Percentiles rank a stretch among this genome's conserved stretches.
Conservation (phyloP, 2,797 vertebrate genomes). For the Buceros bicornis region DNA sequence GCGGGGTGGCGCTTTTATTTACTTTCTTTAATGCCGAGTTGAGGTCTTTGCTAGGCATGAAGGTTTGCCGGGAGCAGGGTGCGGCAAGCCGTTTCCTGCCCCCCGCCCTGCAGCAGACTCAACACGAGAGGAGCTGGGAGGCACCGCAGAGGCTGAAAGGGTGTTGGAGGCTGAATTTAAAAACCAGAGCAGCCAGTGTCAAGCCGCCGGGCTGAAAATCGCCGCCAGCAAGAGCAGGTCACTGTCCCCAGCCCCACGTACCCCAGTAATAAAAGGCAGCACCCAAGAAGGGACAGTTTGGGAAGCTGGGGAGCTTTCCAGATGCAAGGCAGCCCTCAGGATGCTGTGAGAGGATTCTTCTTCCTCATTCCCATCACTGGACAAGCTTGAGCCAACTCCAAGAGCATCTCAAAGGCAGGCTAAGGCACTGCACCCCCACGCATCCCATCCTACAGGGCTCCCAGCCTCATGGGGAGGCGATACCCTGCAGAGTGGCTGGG, state of each 20-base stretch:
- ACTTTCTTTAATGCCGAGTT: background rate
- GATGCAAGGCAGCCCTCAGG: rapidly evolving
- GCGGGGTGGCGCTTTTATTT: background rate
- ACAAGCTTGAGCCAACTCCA: background rate
- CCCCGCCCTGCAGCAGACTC: background rate
- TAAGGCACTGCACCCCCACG: background rate
- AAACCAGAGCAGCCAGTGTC: background rate
- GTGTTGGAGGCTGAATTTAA: background rate
- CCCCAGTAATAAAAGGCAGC: background rate
- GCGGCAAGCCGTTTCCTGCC: conserved; percentile 52
- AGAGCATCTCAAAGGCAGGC: background rate
- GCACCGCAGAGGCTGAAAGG: background rate
- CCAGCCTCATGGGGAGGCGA: rapidly evolving
- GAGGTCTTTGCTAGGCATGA: background rate
- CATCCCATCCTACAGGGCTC: background rate
- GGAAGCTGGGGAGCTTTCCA: no score
- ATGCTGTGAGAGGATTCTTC: background rate
- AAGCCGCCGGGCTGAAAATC: background rate
- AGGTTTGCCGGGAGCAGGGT: conserved; percentile 15
- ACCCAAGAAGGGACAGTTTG: background rate
- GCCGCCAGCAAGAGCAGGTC: rapidly evolving
- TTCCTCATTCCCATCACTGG: rapidly evolving
- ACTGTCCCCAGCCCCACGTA: background rate
- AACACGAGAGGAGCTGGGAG: background rate
- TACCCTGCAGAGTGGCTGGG: background rate